Evolutionary conservation across 2,797 vertebrate species (phyloP).

Genomic region (Triplophysa bombifrons): DNA sequence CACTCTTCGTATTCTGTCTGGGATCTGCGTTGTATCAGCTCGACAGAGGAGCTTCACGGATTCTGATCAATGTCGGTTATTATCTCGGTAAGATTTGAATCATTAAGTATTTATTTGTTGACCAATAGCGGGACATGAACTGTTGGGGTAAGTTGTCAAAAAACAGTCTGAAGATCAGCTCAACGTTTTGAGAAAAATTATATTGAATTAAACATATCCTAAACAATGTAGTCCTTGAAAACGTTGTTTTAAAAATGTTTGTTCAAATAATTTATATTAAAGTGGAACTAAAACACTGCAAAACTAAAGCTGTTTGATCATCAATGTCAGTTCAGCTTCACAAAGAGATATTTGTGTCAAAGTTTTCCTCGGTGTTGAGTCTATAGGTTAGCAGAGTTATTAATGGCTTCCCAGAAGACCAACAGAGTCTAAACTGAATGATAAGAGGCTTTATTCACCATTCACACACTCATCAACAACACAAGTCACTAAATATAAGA

Average conservation of each 20-base stretch:
- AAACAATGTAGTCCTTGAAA: no score
- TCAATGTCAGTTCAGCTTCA: constrained; percentile 8
- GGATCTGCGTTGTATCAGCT: constrained; percentile 83
- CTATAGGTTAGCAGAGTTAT: constrained; percentile 6
- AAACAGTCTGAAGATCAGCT: no score
- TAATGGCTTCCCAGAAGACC: constrained; percentile 29
- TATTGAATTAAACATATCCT: no score
- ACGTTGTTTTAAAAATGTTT: no score
- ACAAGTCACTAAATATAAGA: neutral
- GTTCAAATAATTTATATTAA: no score
- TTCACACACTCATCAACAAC: neutral
- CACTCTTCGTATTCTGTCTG: constrained; percentile 80
- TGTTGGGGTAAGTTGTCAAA: no score
- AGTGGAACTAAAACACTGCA: neutral
- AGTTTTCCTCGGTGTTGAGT: neutral
- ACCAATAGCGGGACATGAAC: neutral
- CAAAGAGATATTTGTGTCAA: constrained; percentile 41
- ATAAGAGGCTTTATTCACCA: constrained; percentile 16
- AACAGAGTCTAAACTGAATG: neutral
- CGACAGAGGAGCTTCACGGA: constrained; percentile 79
- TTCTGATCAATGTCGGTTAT: constrained; percentile 79
- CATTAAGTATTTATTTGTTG: neutral
- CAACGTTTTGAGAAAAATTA: no score
- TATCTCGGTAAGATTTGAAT: constrained; percentile 78
- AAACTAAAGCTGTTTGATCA: constrained; percentile 1